These are phyloP conservation scores for Cecidostiba fungosa DNA, from an alignment of 2,888 invertebrate species.

Conservation along the genomic window DNA sequence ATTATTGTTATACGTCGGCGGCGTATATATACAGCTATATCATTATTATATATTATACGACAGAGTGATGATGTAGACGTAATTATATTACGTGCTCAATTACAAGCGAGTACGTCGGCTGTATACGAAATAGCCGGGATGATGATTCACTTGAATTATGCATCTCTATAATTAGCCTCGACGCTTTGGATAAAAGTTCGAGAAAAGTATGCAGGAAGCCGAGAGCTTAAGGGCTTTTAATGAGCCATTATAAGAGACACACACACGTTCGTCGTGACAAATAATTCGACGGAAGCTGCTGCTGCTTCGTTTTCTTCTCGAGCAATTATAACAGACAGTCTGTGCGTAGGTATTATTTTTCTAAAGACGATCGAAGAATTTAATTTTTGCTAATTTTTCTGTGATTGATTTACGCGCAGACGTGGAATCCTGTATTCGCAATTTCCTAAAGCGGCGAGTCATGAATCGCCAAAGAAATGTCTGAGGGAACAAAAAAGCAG, in stretches of 20 bases:
- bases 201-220: slow-evolving; percentile 41
- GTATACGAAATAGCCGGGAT: background rate
- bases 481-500: background rate
- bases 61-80: background rate
- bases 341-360: background rate
- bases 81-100: background rate
- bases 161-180: slow-evolving; percentile 29
- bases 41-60: too few species aligned
- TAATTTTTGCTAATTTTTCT: background rate
- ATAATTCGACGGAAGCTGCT: slow-evolving; percentile 51
- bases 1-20: background rate
- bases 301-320: slow-evolving; percentile 36
- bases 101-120: background rate
- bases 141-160: background rate
- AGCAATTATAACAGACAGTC: background rate
- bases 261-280: slow-evolving; percentile 44
- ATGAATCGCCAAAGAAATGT: background rate
- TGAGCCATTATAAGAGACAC: slow-evolving; percentile 55
- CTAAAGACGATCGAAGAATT: background rate
- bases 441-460: background rate
- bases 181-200: background rate
- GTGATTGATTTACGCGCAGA: background rate
- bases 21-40: too few species aligned
- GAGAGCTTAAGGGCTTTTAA: slow-evolving; percentile 53
- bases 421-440: background rate